Conservation (phyloP, 2,113 vertebrate species). For the Larimichthys crocea region DNA sequence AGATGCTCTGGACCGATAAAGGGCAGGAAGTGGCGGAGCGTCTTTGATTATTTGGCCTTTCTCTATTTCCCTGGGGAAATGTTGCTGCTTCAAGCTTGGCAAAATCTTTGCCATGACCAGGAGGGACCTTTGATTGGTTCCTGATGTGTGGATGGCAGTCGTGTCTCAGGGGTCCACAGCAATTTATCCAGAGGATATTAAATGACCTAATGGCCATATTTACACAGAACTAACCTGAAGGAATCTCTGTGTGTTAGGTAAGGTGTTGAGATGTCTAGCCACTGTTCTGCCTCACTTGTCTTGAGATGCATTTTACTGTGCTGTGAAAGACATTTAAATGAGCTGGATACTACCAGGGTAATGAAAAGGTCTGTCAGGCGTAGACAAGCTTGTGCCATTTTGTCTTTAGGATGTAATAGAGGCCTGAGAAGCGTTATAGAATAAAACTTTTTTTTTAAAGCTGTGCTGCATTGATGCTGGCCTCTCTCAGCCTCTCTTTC, state of each 20-base stretch:
- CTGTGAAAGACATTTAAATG: constrained; percentile 4
- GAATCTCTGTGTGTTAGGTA: constrained; percentile 46
- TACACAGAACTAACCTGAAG: constrained; percentile 58
- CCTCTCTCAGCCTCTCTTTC: constrained; percentile 54
- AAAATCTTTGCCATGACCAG: constrained; percentile 49
- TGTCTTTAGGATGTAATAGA: constrained; percentile 33
- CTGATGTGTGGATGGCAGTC: constrained; percentile 75
- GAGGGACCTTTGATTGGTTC: constrained; percentile 76
- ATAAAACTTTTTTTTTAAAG: not conserved
- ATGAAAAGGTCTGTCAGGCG: constrained; percentile 25
- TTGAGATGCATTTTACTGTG: not conserved
- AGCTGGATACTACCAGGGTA: constrained; percentile 7
- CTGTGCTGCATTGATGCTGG: constrained; percentile 47
- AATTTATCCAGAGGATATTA: constrained; percentile 81
- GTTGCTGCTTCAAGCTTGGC: constrained; percentile 66
- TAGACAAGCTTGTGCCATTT: constrained; percentile 24
- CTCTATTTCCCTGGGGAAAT: constrained; percentile 75
- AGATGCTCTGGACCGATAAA: constrained; percentile 65
- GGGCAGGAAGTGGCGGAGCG: constrained; percentile 71
- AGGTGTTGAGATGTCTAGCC: constrained; percentile 28
- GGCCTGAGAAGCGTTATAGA: constrained; percentile 31
- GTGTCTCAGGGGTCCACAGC: constrained; percentile 63
- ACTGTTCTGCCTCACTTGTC: constrained; percentile 2
- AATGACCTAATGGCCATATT: constrained; percentile 79
- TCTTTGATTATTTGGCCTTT: constrained; percentile 79